Evolutionary conservation across 2,113 vertebrate species (phyloP).

Genomic region (Nansenia antarctica): DNA sequence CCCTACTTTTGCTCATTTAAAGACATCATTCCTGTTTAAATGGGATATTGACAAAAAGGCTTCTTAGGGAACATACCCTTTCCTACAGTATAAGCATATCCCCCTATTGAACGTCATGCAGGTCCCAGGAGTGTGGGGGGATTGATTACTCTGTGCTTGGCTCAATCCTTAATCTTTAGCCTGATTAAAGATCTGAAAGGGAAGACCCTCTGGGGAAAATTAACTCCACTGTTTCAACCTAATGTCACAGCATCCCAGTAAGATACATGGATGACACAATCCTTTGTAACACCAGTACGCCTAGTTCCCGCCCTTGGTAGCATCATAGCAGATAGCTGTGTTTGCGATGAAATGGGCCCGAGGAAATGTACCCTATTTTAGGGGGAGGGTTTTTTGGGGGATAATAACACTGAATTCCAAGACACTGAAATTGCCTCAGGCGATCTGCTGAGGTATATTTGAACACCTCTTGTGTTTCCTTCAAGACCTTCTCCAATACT

Average conservation of each 20-base stretch:
- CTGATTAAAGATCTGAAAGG: slow-evolving; percentile 67
- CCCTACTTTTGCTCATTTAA: too few species aligned
- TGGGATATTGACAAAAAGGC: slow-evolving; percentile 66
- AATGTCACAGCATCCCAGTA: slow-evolving; percentile 25
- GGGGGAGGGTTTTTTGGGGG: too few species aligned
- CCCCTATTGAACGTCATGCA: slow-evolving; percentile 35
- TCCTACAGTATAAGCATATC: too few species aligned
- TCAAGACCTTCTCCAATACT: too few species aligned
- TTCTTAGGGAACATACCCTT: slow-evolving; percentile 48
- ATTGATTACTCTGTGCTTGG: slow-evolving; percentile 69
- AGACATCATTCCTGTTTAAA: too few species aligned
- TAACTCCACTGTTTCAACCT: slow-evolving; percentile 48
- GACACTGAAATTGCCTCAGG: too few species aligned
- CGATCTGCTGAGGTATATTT: too few species aligned
- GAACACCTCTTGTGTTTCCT: too few species aligned
- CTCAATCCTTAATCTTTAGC: slow-evolving; percentile 50
- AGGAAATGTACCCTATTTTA: slow-evolving; percentile 6
- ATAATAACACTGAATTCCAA: too few species aligned
- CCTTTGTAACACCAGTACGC: not conserved
- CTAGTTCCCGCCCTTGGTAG: slow-evolving; percentile 4
- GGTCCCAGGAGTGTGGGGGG: slow-evolving; percentile 54
- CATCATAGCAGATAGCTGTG: slow-evolving; percentile 2
- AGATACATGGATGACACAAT: too few species aligned
- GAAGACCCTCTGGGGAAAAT: slow-evolving; percentile 43
- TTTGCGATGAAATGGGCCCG: slow-evolving; percentile 1